Evolutionary conservation across 2,888 invertebrate genomes (phyloP), one percentile per base, ranked within the genome.

Genomic region (Epirrita christyi): DNA sequence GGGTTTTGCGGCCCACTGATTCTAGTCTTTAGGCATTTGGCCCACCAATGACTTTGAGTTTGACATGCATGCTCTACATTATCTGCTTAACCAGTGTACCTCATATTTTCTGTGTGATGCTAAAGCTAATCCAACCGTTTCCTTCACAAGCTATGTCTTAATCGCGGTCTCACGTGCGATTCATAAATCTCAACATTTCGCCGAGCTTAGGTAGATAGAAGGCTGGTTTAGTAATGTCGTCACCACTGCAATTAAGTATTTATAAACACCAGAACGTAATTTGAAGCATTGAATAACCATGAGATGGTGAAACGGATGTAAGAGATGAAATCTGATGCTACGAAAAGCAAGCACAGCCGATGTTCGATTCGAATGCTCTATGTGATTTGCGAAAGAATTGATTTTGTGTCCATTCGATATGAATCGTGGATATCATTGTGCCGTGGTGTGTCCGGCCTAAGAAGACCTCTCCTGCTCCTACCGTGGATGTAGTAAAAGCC

Each of bases 151-250:
- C 40, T 55, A 29, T 45, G 48, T 6, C 37, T 36, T 11, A 38
- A 58, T 61, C 55, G 61, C 58, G 63, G 63, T 70, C 71, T 71
- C 72, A 67, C 72, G 55, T 15, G 63, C 53, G 46, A 54, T 61
- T 60, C 68, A 72, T 78, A 73, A 76, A 78, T 78, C 76, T 76
- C 65, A 67, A 67, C 63, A 65, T 75, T 72, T 70, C 58, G 51
- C 45, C 36, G 44, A 48, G 29, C 32, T 32, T 32, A 9, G 8
- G 32, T 51, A 44, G 29, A 47, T n/a, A n/a, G n/a, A n/a, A n/a
- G n/a, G n/a, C n/a, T n/a, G n/a, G 53, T 49, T 44, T 70, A 66
- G n/a, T n/a, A 21, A 62, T 61, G 62, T 50, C 56, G 59, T 40
- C 46, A 58, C 53, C 48, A 46, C 49, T 59, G 53, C 52, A 61